phyloP scores from a whole-genome alignment of 2,888 invertebrate species.

The Pachycephus smyrnensis region DNA sequence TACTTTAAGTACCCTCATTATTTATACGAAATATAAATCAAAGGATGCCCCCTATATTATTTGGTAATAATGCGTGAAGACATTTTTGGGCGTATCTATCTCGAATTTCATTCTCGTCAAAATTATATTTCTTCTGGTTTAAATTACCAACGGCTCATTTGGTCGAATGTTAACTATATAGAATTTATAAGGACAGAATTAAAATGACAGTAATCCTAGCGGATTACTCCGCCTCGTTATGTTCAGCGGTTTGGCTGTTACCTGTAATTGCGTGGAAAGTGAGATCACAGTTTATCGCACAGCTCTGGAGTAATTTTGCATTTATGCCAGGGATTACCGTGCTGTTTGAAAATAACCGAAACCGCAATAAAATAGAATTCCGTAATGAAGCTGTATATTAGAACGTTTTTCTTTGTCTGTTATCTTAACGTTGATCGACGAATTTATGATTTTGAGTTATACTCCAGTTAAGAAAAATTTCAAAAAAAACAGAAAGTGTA shows the following conservation, averaged over 20 bases:
- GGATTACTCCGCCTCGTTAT: not conserved
- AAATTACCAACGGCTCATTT: no score
- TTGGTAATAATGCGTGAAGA: no score
- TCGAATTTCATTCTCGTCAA: no score
- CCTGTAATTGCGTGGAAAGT: not conserved
- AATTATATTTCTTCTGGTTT: no score
- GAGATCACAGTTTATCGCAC: not conserved
- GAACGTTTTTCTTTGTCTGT: not conserved
- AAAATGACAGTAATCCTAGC: not conserved
- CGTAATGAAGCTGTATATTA: not conserved
- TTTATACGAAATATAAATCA: no score
- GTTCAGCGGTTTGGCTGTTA: not conserved
- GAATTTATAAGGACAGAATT: not conserved
- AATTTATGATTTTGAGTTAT: not conserved
- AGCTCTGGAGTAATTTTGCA: not conserved
- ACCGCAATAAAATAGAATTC: not conserved
- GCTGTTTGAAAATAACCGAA: not conserved
- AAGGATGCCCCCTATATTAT: no score
- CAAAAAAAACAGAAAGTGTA: not conserved
- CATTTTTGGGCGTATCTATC: no score
- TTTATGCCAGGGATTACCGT: not conserved
- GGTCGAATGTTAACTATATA: not conserved
- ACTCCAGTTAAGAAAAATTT: not conserved
- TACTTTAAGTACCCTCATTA: no score
- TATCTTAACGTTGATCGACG: not conserved